Percentiles rank a stretch among this genome's conserved stretches.
Conservation (phyloP, 2,113 vertebrate genomes). For the Lophura nycthemera region DNA sequence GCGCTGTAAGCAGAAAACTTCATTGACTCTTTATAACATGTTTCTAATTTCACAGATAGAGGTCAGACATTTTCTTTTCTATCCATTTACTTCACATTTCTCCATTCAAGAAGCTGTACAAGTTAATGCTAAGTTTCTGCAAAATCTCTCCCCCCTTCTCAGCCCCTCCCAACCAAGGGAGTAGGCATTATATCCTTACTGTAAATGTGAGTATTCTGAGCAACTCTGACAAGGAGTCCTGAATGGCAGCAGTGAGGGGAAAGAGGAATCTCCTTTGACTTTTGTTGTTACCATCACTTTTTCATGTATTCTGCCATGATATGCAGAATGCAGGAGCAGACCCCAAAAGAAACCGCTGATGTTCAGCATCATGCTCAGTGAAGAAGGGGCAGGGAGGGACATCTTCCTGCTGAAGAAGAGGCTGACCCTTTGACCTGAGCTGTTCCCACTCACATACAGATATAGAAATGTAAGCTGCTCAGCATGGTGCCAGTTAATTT, state of each 20-base stretch:
- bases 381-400: slow-evolving; percentile 18
- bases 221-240: not conserved
- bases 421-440: slow-evolving; percentile 66
- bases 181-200: not conserved
- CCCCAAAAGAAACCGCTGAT: not conserved
- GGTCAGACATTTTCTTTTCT: not conserved
- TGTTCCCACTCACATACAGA: slow-evolving; percentile 66
- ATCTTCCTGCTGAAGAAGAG: slow-evolving; percentile 39
- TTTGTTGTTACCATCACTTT: not conserved
- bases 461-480: slow-evolving; percentile 72
- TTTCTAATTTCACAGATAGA: not conserved
- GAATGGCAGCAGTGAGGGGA: not conserved
- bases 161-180: not conserved
- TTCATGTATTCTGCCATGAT: not conserved
- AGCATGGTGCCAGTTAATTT: slow-evolving; percentile 69
- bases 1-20: not conserved
- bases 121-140: not conserved
- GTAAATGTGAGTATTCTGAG: not conserved
- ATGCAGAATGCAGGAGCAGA: not conserved
- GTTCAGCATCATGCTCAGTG: not conserved
- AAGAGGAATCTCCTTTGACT: slow-evolving; percentile 17
- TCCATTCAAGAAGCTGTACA: not conserved
- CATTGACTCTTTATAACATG: not conserved
- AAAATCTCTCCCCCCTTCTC: not conserved
- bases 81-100: not conserved